Percentiles rank a stretch among this genome's conserved stretches.
Conservation (phyloP, 2,888 invertebrate genomes). For the Drosophila tripunctata region DNA sequence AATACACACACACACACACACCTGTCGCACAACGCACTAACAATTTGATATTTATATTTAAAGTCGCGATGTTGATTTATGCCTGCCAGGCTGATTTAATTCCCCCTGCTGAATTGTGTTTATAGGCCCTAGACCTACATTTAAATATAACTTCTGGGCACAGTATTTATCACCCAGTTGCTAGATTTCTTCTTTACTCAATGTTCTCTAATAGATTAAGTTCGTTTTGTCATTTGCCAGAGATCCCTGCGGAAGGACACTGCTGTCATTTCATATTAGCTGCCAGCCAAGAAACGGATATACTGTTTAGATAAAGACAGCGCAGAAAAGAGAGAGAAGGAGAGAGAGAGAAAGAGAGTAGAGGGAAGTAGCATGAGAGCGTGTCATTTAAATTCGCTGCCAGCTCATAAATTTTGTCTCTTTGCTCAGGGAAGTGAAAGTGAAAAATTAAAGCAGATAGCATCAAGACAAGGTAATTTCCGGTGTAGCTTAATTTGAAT, state of each 20-base stretch:
- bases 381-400: constrained; percentile 18
- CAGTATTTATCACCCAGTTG: constrained; percentile 73
- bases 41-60: constrained; percentile 22
- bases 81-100: constrained; percentile 45
- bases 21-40: constrained; percentile 34
- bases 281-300: neutral
- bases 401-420: constrained; percentile 32
- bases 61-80: constrained; percentile 62
- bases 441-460: constrained; percentile 31
- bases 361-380: neutral
- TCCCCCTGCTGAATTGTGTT: neutral
- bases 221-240: constrained; percentile 70
- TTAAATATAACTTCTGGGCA: constrained; percentile 66
- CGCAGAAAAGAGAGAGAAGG: neutral
- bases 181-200: constrained; percentile 31
- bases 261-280: constrained; percentile 7
- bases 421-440: neutral
- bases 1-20: constrained; percentile 42
- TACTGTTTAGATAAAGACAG: neutral
- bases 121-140: constrained; percentile 28
- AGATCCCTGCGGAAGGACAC: constrained; percentile 25
- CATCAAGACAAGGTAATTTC: constrained; percentile 56
- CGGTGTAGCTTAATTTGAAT: constrained; percentile 47
- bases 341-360: neutral
- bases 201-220: constrained; percentile 67